A percentile compares a stretch with the other conserved stretches of the same genome.
Conservation (phyloP, 2,113 vertebrate species). For the Acanthisitta chloris region DNA sequence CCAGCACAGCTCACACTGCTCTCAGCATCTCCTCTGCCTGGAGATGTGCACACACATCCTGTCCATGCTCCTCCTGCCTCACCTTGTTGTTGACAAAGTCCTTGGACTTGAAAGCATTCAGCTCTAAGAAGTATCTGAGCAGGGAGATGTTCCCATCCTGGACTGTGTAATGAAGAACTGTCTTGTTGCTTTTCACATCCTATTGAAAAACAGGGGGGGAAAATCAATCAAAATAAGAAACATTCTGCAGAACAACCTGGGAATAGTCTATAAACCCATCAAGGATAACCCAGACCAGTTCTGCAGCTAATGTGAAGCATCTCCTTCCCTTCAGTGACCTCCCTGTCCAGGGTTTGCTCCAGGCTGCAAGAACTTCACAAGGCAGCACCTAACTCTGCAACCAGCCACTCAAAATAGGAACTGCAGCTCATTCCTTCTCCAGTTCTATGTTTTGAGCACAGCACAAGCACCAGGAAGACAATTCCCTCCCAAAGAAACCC, state of each 20-base stretch:
- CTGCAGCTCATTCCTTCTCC: background rate
- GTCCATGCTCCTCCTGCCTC: background rate
- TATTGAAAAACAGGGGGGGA: background rate
- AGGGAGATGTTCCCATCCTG: constrained; percentile 45
- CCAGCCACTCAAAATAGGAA: background rate
- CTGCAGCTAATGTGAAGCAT: background rate
- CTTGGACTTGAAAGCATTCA: constrained; percentile 12
- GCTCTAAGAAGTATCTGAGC: constrained; percentile 58
- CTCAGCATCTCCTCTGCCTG: background rate
- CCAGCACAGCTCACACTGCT: background rate
- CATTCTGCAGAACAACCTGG: background rate
- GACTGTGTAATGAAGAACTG: constrained; percentile 34
- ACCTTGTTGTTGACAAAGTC: constrained; percentile 55
- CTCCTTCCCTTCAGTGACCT: background rate
- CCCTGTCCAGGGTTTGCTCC: background rate
- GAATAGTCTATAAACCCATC: rapidly evolving
- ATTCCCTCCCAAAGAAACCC: background rate
- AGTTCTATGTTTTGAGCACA: rapidly evolving
- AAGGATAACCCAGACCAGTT: background rate
- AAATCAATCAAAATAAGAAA: background rate
- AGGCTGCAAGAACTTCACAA: background rate
- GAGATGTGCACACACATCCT: background rate
- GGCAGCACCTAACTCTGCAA: background rate
- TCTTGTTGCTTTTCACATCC: constrained; percentile 66
- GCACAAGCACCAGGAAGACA: background rate